Evolutionary conservation across 2,797 vertebrate genomes (phyloP).

Genomic region (Coregonus sp.): DNA sequence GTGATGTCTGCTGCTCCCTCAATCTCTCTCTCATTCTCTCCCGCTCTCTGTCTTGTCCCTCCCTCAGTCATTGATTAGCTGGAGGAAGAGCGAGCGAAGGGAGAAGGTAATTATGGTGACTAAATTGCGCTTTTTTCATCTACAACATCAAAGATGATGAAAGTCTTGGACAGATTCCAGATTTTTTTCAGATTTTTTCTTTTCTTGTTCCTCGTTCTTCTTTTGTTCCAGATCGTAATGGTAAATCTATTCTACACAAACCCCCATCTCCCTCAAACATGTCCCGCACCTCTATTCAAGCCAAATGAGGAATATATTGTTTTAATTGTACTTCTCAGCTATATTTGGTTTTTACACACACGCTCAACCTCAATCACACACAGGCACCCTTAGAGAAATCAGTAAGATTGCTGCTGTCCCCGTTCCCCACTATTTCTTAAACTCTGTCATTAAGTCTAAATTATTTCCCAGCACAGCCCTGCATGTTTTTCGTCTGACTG

Average conservation of each 20-base stretch:
- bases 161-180: constrained; percentile 28
- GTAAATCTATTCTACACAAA: not conserved
- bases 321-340: constrained; percentile 8
- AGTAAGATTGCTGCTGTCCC: not conserved
- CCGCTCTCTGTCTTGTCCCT: not conserved
- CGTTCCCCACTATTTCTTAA: not conserved
- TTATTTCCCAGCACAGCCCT: constrained; percentile 2
- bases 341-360: constrained; percentile 4
- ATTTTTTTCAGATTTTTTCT: constrained; percentile 6
- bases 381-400: not conserved
- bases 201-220: constrained; percentile 4
- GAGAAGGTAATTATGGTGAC: constrained; percentile 36
- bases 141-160: constrained; percentile 37
- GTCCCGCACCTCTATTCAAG: constrained; percentile 4
- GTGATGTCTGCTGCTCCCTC: constrained; percentile 1
- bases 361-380: not conserved
- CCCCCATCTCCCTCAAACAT: not conserved
- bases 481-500: not conserved
- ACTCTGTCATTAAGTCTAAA: constrained; percentile 4
- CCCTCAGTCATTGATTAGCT: constrained; percentile 35
- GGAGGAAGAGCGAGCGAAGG: constrained; percentile 8
- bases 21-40: not conserved
- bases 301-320: constrained; percentile 24
- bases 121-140: constrained; percentile 35
- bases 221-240: constrained; percentile 9